These are phyloP conservation scores for Pelodiscus sinensis DNA, from an alignment of 2,113 vertebrate genomes.

Conservation along the genomic window DNA sequence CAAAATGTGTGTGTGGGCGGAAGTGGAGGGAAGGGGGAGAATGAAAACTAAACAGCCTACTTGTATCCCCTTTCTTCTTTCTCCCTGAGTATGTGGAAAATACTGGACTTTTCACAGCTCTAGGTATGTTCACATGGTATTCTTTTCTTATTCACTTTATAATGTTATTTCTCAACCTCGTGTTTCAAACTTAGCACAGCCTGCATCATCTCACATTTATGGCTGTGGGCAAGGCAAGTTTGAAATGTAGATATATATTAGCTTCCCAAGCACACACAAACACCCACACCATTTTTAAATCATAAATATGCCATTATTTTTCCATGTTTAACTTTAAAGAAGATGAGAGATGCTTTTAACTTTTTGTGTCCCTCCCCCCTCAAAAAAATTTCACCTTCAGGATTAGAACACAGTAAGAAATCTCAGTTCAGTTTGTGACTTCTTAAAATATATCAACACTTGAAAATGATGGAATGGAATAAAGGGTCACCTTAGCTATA, in stretches of 20 bases:
- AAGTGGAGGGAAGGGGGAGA: too few relatives aligned
- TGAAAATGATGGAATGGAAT: neutral
- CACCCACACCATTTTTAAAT: neutral
- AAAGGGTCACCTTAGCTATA: neutral
- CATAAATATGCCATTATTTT: neutral
- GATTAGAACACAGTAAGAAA: neutral
- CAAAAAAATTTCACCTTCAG: neutral
- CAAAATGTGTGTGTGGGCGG: neutral
- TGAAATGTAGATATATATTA: neutral
- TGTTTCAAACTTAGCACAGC: neutral
- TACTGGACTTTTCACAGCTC: neutral
- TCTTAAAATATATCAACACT: neutral
- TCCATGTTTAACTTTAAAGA: neutral
- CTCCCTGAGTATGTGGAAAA: neutral
- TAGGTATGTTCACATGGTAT: neutral
- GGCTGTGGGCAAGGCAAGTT: neutral
- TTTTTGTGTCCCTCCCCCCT: neutral
- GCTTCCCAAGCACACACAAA: accelerated
- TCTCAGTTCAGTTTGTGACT: neutral
- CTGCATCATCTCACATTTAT: neutral
- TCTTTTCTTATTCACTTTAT: neutral
- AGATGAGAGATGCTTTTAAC: neutral
- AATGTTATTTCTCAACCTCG: neutral
- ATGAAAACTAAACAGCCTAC: too few relatives aligned
- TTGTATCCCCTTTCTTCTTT: too few relatives aligned